These are phyloP conservation scores for Scrobipalpa costella DNA, from an alignment of 2,888 invertebrate species.

Conservation along the genomic window DNA sequence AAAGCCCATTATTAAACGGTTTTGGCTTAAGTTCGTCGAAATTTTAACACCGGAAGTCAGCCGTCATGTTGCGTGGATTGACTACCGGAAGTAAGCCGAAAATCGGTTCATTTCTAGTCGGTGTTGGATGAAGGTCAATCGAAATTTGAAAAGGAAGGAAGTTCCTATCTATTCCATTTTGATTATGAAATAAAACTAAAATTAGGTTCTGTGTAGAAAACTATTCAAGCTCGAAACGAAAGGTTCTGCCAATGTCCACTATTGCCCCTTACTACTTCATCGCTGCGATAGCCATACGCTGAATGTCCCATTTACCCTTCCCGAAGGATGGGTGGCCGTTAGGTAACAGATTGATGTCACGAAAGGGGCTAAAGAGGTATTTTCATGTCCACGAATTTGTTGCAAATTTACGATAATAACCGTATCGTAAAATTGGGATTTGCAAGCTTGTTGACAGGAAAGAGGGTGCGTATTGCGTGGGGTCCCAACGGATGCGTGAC, in stretches of 20 bases:
- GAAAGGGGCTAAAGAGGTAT: slow-evolving; percentile 17
- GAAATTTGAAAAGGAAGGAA: background rate
- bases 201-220: no score
- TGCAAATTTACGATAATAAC: slow-evolving; percentile 43
- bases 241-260: background rate
- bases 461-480: slow-evolving; percentile 42
- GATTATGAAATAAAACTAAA: no score
- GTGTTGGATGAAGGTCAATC: slow-evolving; percentile 20
- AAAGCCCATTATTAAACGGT: background rate
- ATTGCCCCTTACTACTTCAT: background rate
- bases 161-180: no score
- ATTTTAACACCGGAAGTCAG: slow-evolving; percentile 50
- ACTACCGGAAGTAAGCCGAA: slow-evolving; percentile 53
- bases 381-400: slow-evolving; percentile 29
- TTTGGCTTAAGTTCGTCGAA: background rate
- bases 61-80: slow-evolving; percentile 54
- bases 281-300: background rate
- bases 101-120: slow-evolving; percentile 50
- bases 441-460: slow-evolving; percentile 46
- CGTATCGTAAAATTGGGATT: slow-evolving; percentile 41
- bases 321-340: background rate
- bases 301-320: background rate
- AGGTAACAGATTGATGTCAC: slow-evolving; percentile 17
- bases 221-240: background rate
- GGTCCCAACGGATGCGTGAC: slow-evolving; percentile 37